Evolutionary conservation across 2,888 invertebrate genomes (phyloP).

Genomic region (Troides helena): DNA sequence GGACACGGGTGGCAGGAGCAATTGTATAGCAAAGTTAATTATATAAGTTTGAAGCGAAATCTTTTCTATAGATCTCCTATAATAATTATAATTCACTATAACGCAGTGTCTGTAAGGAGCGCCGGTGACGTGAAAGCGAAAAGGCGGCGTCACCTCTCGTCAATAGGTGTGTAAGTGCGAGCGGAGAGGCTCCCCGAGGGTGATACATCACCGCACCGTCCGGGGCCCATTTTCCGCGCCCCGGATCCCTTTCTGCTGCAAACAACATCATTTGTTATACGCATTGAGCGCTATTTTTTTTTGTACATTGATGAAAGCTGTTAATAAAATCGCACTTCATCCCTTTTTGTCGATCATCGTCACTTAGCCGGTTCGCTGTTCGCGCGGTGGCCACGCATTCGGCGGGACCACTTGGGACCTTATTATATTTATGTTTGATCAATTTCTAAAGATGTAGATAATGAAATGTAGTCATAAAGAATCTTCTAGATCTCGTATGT

Average conservation of each 20-base stretch:
- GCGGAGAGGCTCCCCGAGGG: conserved; percentile 39
- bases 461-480: too few relatives aligned
- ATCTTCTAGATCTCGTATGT: too few relatives aligned
- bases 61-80: background rate
- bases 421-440: background rate
- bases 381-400: conserved; percentile 42
- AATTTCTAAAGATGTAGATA: too few relatives aligned
- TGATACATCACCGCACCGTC: conserved; percentile 55
- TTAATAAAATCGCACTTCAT: conserved; percentile 79
- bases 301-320: conserved; percentile 68
- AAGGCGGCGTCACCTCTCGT: conserved; percentile 55
- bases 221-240: conserved; percentile 50
- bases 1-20: too few relatives aligned
- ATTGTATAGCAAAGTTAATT: too few relatives aligned
- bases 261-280: conserved; percentile 79
- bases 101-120: background rate
- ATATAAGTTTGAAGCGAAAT: too few relatives aligned
- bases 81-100: conserved; percentile 13
- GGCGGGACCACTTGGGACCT: conserved; percentile 3
- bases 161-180: conserved; percentile 51
- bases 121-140: conserved; percentile 33
- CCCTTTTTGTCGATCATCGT: conserved; percentile 79
- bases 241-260: conserved; percentile 51
- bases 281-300: conserved; percentile 68
- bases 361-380: conserved; percentile 64